Evolutionary conservation across 2,888 invertebrate genomes (phyloP), one percentile per base, ranked within the genome.

Genomic region (Archips xylosteana): DNA sequence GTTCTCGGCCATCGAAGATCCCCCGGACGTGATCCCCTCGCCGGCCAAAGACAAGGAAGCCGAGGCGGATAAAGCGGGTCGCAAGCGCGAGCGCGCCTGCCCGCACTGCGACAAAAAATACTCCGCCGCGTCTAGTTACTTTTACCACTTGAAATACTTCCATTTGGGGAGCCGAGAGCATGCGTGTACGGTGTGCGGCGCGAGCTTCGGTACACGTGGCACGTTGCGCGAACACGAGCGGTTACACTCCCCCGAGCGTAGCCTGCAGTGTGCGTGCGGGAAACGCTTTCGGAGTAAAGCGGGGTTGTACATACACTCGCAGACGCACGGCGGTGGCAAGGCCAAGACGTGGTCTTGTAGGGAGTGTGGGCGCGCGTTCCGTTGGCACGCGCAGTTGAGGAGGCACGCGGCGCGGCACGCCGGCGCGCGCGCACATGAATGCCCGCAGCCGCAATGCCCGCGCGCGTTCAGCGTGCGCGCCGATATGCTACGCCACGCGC

Each of bases 121-220:
- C 83, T 85, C 82, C 2, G 92, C 92, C n/a, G 82, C 91, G 0
- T 94, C 94, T 2, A 94, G 94, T 80, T 90, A 94, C 76, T 93
- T 93, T 81, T 95, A 95, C 78, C 95, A 95, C 80, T 80, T 95
- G 76, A 94, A 92, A 75, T 89, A 95, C 80, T 87, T 88, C 12
- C 95, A 95, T 83, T 84, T 83, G 0, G 87, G 88, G 10, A 83
- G 86, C 36, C 91, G 92, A 75, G 91, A 93, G 70, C 91, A 94
- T 82, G 86, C 86, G 51, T 95, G 95, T 79, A 87, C 89, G 5
- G 84, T 89, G 59, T 95, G 95, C 82, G 92, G 91, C 0, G 87
- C 90, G 54, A 87, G 84, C 62, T 95, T 95, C 80, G 90, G 91
- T 0, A 91, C 93, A 61, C 92, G 90, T 75, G 86, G 85, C 9